Conservation (phyloP, 2,113 vertebrate species). For the Thunnus thynnus region DNA sequence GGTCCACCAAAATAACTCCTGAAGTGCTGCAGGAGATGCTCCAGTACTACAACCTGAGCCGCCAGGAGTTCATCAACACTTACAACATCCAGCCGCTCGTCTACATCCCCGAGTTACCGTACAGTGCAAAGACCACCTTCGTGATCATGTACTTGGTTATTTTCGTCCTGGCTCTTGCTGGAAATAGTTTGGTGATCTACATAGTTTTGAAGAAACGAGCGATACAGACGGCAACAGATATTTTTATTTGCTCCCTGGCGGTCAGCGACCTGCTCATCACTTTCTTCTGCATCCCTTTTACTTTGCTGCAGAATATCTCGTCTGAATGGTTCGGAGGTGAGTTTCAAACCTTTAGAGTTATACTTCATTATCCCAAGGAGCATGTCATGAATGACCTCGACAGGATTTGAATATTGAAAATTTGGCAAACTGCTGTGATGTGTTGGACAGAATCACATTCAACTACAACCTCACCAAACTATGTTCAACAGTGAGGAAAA, state of each 20-base stretch:
- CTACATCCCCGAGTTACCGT: conserved; percentile 85
- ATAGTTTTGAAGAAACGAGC: conserved; percentile 83
- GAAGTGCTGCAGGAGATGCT: conserved; percentile 84
- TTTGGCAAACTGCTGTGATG: not conserved
- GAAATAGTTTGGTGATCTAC: conserved; percentile 87
- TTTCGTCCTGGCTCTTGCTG: conserved; percentile 85
- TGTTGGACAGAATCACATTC: too few species aligned
- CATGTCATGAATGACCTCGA: not conserved
- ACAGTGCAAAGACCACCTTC: conserved; percentile 82
- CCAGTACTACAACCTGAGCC: conserved; percentile 85
- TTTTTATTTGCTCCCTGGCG: conserved; percentile 88
- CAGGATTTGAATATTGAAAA: not conserved
- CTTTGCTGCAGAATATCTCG: conserved; percentile 88
- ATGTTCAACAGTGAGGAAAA: not conserved
- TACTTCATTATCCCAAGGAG: not conserved
- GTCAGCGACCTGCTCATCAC: conserved; percentile 90
- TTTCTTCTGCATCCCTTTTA: conserved; percentile 89
- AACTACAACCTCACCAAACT: not conserved
- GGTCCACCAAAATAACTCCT: conserved; percentile 81
- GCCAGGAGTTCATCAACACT: conserved; percentile 85
- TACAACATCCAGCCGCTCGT: conserved; percentile 88
- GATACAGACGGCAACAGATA: conserved; percentile 83
- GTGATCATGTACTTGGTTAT: conserved; percentile 85
- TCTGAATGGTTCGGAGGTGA: conserved; percentile 89
- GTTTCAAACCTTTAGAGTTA: conserved; percentile 21